Conservation (phyloP, 2,113 vertebrate genomes). For the Jaculus jaculus region DNA sequence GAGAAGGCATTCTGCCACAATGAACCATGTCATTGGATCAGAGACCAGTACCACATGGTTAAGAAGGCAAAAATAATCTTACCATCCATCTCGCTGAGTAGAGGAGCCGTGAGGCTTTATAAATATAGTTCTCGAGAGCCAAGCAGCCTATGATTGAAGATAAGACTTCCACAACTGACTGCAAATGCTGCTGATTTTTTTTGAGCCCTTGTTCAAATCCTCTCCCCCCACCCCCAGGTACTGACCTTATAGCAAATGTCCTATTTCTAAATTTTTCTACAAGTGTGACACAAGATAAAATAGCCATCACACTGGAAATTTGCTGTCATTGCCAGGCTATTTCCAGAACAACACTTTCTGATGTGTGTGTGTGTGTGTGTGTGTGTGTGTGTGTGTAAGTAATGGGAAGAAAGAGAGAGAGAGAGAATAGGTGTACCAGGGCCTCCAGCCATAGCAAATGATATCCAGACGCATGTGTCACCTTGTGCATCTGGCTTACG, state of each 20-base stretch:
- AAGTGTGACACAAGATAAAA: slow-evolving; percentile 17
- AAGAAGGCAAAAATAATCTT: slow-evolving; percentile 74
- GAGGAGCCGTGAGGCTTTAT: neutral
- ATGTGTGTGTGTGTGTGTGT: neutral
- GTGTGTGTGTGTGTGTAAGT: no score
- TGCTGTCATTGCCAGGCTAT: neutral
- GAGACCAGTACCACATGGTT: neutral
- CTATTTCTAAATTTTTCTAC: slow-evolving; percentile 40
- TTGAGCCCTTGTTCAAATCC: neutral
- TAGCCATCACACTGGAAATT: slow-evolving; percentile 18
- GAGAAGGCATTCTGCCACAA: slow-evolving; percentile 50
- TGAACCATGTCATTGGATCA: slow-evolving; percentile 19
- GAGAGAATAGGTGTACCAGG: no score
- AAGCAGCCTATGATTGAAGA: slow-evolving; percentile 4
- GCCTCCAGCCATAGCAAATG: no score
- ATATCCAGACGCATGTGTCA: no score
- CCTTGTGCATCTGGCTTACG: no score
- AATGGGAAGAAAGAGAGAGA: no score
- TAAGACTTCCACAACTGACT: neutral
- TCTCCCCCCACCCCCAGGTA: neutral
- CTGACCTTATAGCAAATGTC: slow-evolving; percentile 18
- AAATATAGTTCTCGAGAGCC: slow-evolving; percentile 41
- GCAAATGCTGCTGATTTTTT: slow-evolving; percentile 18
- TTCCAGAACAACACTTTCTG: neutral
- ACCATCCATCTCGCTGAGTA: slow-evolving; percentile 50